phyloP scores from a whole-genome alignment of 2,797 vertebrate genomes.

The Calcarius lapponicus region DNA sequence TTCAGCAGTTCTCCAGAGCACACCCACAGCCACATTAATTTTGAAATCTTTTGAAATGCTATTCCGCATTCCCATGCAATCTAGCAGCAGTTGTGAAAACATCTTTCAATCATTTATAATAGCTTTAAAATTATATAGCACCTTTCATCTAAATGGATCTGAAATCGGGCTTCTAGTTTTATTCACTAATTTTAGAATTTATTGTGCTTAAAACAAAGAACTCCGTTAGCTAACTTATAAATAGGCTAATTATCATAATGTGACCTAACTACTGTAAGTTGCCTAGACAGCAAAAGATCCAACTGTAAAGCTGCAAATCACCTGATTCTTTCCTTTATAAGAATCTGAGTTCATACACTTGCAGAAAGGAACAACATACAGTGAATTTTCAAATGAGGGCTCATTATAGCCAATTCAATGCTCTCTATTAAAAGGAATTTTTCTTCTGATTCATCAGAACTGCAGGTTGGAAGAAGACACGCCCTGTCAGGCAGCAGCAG shows the following conservation, averaged over 20 bases:
- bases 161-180: not conserved
- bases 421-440: not conserved
- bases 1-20: constrained; percentile 42
- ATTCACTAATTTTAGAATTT: constrained; percentile 58
- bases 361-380: not conserved
- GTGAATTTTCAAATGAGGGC: not conserved
- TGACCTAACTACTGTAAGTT: constrained; percentile 19
- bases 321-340: not conserved
- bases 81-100: constrained; percentile 55
- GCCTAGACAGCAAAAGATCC: constrained; percentile 29
- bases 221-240: constrained; percentile 25
- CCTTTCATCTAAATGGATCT: constrained; percentile 17
- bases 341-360: not conserved
- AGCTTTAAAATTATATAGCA: constrained; percentile 51
- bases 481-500: not conserved
- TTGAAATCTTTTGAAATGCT: constrained; percentile 55
- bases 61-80: constrained; percentile 24
- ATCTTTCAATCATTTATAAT: constrained; percentile 62
- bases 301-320: constrained; percentile 12
- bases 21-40: constrained; percentile 33
- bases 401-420: constrained; percentile 21
- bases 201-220: constrained; percentile 49
- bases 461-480: not conserved
- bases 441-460: constrained; percentile 4
- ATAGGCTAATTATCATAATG: constrained; percentile 43